phyloP scores from a whole-genome alignment of 2,797 vertebrate species.

The Gymnodraco acuticeps region DNA sequence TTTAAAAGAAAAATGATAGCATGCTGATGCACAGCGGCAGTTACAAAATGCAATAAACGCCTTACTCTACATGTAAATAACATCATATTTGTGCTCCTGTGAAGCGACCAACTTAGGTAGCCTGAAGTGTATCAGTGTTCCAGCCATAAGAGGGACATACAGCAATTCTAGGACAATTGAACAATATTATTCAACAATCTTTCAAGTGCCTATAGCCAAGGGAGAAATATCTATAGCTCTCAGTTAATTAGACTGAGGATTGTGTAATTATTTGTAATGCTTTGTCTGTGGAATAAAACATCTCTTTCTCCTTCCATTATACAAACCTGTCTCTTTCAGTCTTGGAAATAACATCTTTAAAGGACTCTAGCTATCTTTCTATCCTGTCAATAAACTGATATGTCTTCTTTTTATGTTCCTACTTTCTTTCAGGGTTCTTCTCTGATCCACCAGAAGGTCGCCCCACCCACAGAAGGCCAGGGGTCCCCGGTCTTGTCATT shows the following conservation, averaged over 20 bases:
- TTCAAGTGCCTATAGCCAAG: not conserved
- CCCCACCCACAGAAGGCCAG: slow-evolving; percentile 88
- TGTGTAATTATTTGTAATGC: not conserved
- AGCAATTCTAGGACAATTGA: not conserved
- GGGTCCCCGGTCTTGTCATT: slow-evolving; percentile 92
- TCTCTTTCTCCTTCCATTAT: not conserved
- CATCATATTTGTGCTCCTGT: not conserved
- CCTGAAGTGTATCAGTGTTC: not conserved
- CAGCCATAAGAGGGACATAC: slow-evolving; percentile 3
- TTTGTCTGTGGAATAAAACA: not conserved
- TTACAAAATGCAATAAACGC: slow-evolving; percentile 9
- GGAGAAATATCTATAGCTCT: slow-evolving; percentile 3
- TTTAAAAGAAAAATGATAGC: not conserved
- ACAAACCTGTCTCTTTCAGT: not conserved
- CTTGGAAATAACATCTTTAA: not conserved
- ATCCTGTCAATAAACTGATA: not conserved
- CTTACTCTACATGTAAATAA: slow-evolving; percentile 8
- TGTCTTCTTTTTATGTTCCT: slow-evolving; percentile 20
- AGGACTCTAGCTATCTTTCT: not conserved
- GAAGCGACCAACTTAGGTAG: not conserved
- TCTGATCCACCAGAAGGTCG: slow-evolving; percentile 94
- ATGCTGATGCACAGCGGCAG: slow-evolving; percentile 20
- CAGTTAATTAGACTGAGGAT: slow-evolving; percentile 1
- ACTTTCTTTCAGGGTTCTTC: slow-evolving; percentile 87
- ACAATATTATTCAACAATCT: slow-evolving; percentile 5